A percentile compares a stretch with the other conserved stretches of the same genome.
These are phyloP conservation scores for Athalia circularis DNA, from an alignment of 2,888 invertebrate genomes.

Conservation along the genomic window DNA sequence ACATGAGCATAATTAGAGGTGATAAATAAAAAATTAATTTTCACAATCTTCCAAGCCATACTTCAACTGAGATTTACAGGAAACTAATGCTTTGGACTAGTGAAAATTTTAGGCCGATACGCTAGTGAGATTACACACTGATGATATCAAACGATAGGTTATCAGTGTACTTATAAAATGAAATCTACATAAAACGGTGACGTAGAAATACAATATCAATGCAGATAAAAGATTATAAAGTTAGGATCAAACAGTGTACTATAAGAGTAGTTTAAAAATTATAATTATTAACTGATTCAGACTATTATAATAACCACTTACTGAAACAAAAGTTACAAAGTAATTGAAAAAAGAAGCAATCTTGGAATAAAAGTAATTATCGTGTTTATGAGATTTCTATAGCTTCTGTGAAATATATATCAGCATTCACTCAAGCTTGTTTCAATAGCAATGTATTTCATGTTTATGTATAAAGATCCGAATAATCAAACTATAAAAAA, in stretches of 20 bases:
- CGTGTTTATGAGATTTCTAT: neutral
- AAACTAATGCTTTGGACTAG: constrained; percentile 1
- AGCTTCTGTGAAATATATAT: neutral
- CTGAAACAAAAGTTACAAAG: neutral
- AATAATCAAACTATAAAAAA: constrained; percentile 3
- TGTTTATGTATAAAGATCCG: neutral
- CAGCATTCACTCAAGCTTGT: neutral
- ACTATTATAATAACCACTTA: constrained; percentile 5
- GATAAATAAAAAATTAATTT: neutral
- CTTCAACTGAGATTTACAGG: neutral
- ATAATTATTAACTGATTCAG: neutral
- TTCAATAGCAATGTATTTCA: neutral
- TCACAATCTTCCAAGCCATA: neutral
- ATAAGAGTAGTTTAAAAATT: constrained; percentile 1
- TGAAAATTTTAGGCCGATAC: constrained; percentile 12
- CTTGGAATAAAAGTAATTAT: neutral
- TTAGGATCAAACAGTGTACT: constrained; percentile 8
- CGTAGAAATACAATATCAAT: constrained; percentile 36
- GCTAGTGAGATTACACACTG: constrained; percentile 34
- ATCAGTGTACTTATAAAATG: constrained; percentile 40
- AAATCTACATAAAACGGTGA: constrained; percentile 22
- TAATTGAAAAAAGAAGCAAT: neutral
- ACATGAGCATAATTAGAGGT: too few relatives aligned
- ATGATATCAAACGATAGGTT: constrained; percentile 30
- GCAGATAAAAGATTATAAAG: constrained; percentile 38